These are phyloP conservation scores for Synergus gifuensis DNA, from an alignment of 2,888 invertebrate genomes.

Conservation along the genomic window DNA sequence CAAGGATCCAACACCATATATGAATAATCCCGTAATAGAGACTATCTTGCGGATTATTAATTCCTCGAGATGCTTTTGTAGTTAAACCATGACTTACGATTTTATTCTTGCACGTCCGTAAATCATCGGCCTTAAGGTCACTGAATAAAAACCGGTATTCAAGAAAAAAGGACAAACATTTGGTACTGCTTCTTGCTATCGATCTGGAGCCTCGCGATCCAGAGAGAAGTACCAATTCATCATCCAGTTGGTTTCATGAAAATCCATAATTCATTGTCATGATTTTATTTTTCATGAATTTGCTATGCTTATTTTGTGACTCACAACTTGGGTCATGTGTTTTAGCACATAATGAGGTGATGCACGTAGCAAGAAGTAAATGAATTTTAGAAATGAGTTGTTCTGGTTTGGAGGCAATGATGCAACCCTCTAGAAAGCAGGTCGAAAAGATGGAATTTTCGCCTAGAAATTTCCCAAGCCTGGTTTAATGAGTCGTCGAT, in stretches of 20 bases:
- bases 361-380: neutral
- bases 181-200: conserved; percentile 15
- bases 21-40: conserved; percentile 31
- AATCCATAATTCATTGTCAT: conserved; percentile 32
- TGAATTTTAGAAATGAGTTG: neutral
- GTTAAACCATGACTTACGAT: conserved; percentile 36
- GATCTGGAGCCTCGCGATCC: conserved; percentile 1
- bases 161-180: conserved; percentile 32
- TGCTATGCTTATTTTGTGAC: neutral
- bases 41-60: conserved; percentile 34
- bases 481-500: neutral
- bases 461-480: neutral
- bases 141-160: conserved; percentile 26
- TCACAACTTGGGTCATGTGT: neutral
- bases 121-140: conserved; percentile 36
- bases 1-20: conserved; percentile 25
- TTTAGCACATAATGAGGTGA: neutral
- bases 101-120: conserved; percentile 16
- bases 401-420: neutral
- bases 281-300: neutral
- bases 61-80: conserved; percentile 33
- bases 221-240: conserved; percentile 29
- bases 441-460: neutral
- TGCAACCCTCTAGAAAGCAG: conserved; percentile 13
- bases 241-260: neutral